These are phyloP conservation scores for Vanessa cardui DNA, from an alignment of 2,888 invertebrate species.

Conservation along the genomic window DNA sequence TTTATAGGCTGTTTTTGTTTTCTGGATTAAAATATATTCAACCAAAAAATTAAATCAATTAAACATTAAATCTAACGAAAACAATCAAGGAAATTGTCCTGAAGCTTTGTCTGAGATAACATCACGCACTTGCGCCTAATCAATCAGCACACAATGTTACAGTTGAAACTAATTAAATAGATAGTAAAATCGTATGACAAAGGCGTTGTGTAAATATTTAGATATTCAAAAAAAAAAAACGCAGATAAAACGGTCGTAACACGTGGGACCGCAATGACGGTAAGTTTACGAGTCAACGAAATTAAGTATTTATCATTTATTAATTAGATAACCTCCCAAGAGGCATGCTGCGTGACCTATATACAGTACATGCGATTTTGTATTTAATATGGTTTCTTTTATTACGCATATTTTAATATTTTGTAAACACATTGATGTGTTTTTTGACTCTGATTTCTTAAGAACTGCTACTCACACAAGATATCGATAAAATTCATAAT, in stretches of 20 bases:
- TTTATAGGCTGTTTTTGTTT: too few species aligned
- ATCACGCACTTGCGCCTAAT: too few species aligned
- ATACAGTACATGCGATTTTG: neutral
- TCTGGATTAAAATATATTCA: too few species aligned
- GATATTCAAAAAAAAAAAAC: neutral
- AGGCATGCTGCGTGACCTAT: slow-evolving; percentile 11
- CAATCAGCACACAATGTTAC: neutral
- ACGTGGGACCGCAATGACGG: slow-evolving; percentile 13
- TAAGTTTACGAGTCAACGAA: slow-evolving; percentile 12
- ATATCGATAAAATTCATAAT: too few species aligned
- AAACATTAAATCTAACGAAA: too few species aligned
- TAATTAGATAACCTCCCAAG: slow-evolving; percentile 29
- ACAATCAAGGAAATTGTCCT: too few species aligned
- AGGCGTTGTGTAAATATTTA: slow-evolving; percentile 4
- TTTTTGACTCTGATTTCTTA: neutral
- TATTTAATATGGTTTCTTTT: neutral
- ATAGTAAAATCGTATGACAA: neutral
- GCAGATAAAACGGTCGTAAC: neutral
- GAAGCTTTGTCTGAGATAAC: too few species aligned
- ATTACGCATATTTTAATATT: neutral
- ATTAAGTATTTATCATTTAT: slow-evolving; percentile 17
- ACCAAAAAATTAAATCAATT: too few species aligned
- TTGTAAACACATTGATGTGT: neutral
- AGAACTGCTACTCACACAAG: too few species aligned
- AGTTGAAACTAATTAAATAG: neutral